Percentiles rank a stretch among this genome's conserved stretches.
Conservation (phyloP, 2,888 invertebrate species). For the Eumacrocentrus americanus region DNA sequence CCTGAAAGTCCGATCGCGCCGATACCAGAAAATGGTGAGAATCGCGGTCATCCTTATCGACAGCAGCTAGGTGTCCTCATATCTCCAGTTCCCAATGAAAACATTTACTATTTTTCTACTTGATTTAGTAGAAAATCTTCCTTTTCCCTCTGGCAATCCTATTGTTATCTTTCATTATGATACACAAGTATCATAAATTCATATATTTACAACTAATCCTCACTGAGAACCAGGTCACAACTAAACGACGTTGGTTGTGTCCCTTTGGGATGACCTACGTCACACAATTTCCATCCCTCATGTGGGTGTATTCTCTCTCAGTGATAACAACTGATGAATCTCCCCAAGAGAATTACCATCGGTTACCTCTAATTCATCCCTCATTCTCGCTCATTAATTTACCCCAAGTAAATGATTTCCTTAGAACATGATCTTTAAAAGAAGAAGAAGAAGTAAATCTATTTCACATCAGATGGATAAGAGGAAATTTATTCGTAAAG, state of each 20-base stretch:
- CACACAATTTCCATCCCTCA: neutral
- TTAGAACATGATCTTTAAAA: too few relatives aligned
- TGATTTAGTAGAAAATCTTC: too few relatives aligned
- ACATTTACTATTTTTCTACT: too few relatives aligned
- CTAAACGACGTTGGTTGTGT: neutral
- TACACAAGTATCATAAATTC: too few relatives aligned
- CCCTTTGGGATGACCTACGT: neutral
- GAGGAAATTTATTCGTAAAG: neutral
- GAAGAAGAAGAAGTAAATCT: too few relatives aligned
- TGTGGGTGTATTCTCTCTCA: neutral
- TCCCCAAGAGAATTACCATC: neutral
- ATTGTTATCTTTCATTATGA: too few relatives aligned
- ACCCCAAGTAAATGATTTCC: neutral
- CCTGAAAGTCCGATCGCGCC: conserved; percentile 87
- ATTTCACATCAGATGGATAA: too few relatives aligned
- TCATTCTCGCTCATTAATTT: neutral
- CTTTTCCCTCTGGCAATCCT: too few relatives aligned
- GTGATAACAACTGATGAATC: neutral
- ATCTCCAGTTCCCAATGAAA: too few relatives aligned
- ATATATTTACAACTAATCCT: too few relatives aligned
- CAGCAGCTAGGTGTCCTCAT: neutral
- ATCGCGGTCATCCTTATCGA: conserved; percentile 8
- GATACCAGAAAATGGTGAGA: conserved; percentile 82
- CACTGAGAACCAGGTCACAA: neutral
- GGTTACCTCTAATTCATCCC: neutral